These are phyloP conservation scores for Aeoliscus strigatus DNA, from an alignment of 2,797 vertebrate genomes.

Conservation along the genomic window DNA sequence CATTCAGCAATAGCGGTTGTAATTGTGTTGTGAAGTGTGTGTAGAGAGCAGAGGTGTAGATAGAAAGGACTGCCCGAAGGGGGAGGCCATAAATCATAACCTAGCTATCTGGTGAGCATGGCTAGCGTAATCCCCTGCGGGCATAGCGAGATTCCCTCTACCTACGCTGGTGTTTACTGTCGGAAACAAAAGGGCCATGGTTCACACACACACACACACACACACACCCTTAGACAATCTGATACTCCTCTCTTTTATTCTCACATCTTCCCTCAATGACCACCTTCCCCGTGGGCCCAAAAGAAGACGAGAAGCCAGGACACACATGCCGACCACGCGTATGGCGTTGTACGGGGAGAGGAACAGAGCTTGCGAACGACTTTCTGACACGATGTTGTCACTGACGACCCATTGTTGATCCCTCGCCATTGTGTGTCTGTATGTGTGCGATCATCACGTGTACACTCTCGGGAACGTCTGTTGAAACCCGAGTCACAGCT, in stretches of 20 bases:
- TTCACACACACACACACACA: too few relatives aligned
- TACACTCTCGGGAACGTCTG: not conserved
- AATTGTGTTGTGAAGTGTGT: constrained; percentile 64
- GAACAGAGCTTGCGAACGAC: constrained; percentile 48
- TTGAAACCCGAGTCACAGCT: too few relatives aligned
- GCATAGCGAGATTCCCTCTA: constrained; percentile 37
- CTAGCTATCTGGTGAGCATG: constrained; percentile 38
- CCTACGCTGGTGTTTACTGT: constrained; percentile 49
- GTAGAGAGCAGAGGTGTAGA: constrained; percentile 54
- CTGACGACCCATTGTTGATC: constrained; percentile 60
- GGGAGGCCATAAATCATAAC: constrained; percentile 61
- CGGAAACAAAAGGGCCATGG: constrained; percentile 47
- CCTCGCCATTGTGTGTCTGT: constrained; percentile 28
- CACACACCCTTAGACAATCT: constrained; percentile 28
- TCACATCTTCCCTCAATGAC: constrained; percentile 32
- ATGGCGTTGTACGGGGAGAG: constrained; percentile 51
- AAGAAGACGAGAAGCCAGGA: constrained; percentile 19
- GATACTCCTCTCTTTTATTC: constrained; percentile 24
- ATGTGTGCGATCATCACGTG: constrained; percentile 10
- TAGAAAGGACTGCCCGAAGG: constrained; percentile 44
- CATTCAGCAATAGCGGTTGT: constrained; percentile 56
- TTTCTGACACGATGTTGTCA: constrained; percentile 29
- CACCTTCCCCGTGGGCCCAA: constrained; percentile 28
- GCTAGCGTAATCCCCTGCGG: constrained; percentile 47
- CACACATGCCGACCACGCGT: constrained; percentile 26